Percentiles rank a stretch among this genome's conserved stretches.
Conservation (phyloP, 2,797 vertebrate species). For the Balearica regulorum region DNA sequence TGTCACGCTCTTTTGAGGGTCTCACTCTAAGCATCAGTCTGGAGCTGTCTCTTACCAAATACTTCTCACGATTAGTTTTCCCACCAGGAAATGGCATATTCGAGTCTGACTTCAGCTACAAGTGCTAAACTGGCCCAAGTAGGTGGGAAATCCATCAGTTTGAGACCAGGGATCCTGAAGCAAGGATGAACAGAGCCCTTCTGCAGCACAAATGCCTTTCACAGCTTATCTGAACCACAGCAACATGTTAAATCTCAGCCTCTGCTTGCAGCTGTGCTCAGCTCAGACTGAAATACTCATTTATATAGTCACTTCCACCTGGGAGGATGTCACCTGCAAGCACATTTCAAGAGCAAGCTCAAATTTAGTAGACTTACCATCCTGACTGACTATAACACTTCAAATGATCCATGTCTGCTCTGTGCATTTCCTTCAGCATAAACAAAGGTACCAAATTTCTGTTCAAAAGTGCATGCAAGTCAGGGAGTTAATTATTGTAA, state of each 20-base stretch:
- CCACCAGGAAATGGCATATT: not conserved
- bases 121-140: not conserved
- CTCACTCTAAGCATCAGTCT: not conserved
- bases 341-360: not conserved
- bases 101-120: not conserved
- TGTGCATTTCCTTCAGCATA: not conserved
- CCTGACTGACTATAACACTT: not conserved
- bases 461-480: not conserved
- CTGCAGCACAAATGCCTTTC: not conserved
- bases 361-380: not conserved
- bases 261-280: not conserved
- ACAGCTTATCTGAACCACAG: not conserved
- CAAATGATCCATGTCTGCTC: not conserved
- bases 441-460: constrained; percentile 12
- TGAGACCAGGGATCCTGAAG: not conserved
- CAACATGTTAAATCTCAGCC: not conserved
- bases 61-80: not conserved
- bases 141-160: not conserved
- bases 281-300: not conserved
- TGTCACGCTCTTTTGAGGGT: fast-evolving
- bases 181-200: not conserved
- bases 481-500: constrained; percentile 58
- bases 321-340: not conserved
- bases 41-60: not conserved
- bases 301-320: not conserved